Conservation (phyloP, 2,797 vertebrate genomes). For the Mormyrops boulengeri region DNA sequence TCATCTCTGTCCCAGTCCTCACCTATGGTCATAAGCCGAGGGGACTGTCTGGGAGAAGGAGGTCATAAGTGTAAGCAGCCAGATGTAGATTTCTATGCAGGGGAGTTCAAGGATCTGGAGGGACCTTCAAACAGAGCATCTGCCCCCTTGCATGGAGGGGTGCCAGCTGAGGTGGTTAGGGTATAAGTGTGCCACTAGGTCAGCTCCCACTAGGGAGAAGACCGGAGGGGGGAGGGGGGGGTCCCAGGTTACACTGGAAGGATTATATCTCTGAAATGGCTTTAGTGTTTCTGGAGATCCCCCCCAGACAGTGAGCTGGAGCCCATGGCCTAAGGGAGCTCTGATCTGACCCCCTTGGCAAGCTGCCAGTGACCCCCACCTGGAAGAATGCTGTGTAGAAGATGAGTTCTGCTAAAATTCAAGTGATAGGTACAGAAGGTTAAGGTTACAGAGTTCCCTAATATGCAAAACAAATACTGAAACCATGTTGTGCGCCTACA, state of each 20-base stretch:
- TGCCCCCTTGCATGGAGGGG: neutral
- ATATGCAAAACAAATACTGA: neutral
- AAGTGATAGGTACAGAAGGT: neutral
- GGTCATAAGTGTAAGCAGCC: neutral
- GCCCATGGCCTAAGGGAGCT: neutral
- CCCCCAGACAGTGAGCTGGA: neutral
- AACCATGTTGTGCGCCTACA: neutral
- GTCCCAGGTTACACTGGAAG: neutral
- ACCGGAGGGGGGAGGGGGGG: neutral
- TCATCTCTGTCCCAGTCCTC: neutral
- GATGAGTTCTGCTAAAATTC: neutral
- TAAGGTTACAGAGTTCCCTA: neutral
- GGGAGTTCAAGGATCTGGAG: neutral
- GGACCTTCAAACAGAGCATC: neutral
- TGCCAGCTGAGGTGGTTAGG: neutral
- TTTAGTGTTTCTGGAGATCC: neutral
- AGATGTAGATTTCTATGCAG: neutral
- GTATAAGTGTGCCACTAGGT: neutral
- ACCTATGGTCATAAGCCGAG: neutral
- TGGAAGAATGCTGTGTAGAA: neutral
- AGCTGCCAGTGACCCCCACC: neutral
- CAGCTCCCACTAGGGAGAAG: neutral
- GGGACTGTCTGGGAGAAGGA: neutral
- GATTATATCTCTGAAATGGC: neutral
- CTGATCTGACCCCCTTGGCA: neutral